These are phyloP conservation scores for Sebastes itinus DNA, from an alignment of 2,797 vertebrate genomes.

Conservation along the genomic window DNA sequence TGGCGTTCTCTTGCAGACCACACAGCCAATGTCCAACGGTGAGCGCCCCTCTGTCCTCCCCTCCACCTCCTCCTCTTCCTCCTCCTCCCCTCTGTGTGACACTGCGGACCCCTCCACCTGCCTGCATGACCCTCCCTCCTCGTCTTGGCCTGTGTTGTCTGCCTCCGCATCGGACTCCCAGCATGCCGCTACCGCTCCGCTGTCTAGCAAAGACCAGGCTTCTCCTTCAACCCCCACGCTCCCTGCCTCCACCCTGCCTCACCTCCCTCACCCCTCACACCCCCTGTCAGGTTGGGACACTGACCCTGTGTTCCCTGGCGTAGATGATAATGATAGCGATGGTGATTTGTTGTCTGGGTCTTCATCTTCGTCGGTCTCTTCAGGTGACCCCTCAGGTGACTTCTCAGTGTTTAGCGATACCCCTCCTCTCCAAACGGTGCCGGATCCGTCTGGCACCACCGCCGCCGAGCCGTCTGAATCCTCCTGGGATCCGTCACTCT, in stretches of 20 bases:
- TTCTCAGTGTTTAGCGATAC: conserved; percentile 76
- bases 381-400: conserved; percentile 72
- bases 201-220: conserved; percentile 82
- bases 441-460: conserved; percentile 70
- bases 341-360: conserved; percentile 85
- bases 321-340: conserved; percentile 76
- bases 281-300: conserved; percentile 81
- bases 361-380: conserved; percentile 61
- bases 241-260: conserved; percentile 82
- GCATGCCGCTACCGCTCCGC: conserved; percentile 69
- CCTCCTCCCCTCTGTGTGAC: conserved; percentile 80
- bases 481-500: conserved; percentile 74
- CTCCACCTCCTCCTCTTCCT: conserved; percentile 76
- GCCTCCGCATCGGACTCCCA: conserved; percentile 75
- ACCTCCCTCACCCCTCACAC: conserved; percentile 77
- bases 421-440: conserved; percentile 80
- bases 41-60: conserved; percentile 81
- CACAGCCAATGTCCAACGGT: conserved; percentile 90
- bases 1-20: conserved; percentile 86
- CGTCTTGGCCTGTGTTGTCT: conserved; percentile 83
- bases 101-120: conserved; percentile 56
- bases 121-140: conserved; percentile 91
- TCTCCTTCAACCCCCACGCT: conserved; percentile 81
- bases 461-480: conserved; percentile 64
- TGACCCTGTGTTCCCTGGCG: conserved; percentile 76